Percentiles rank a stretch among this genome's conserved stretches.
Conservation (phyloP, 2,888 invertebrate genomes). For the Metellina segmentata region DNA sequence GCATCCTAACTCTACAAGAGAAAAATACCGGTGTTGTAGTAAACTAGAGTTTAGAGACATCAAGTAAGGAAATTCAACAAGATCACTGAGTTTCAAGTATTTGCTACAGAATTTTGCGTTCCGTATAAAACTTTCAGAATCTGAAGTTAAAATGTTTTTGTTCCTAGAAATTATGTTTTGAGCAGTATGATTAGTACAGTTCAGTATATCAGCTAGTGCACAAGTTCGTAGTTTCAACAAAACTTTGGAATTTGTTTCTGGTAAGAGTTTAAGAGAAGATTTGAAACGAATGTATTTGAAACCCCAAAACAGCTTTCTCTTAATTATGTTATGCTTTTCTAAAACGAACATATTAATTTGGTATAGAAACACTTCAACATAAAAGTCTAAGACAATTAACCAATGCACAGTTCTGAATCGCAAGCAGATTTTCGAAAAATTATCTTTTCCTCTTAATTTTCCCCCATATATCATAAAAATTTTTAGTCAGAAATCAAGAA, state of each 20-base stretch:
- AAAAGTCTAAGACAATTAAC: too few relatives aligned
- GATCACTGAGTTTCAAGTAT: slow-evolving; percentile 58
- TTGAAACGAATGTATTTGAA: slow-evolving; percentile 63
- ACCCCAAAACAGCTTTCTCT: slow-evolving; percentile 25
- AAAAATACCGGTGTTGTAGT: slow-evolving; percentile 61
- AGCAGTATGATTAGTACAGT: slow-evolving; percentile 51
- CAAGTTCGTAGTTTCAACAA: slow-evolving; percentile 3
- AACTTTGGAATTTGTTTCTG: slow-evolving; percentile 6
- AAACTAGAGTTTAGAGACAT: slow-evolving; percentile 38
- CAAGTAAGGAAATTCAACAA: slow-evolving; percentile 54
- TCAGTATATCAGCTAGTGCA: slow-evolving; percentile 34
- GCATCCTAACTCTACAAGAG: slow-evolving; percentile 56
- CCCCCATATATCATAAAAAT: too few relatives aligned
- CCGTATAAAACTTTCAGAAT: slow-evolving; percentile 14
- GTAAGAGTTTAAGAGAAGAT: neutral
- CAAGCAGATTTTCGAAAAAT: too few relatives aligned
- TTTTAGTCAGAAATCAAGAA: too few relatives aligned
- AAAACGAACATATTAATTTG: neutral
- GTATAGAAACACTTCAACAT: too few relatives aligned
- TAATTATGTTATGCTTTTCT: neutral
- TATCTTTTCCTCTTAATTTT: too few relatives aligned
- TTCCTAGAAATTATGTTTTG: slow-evolving; percentile 26
- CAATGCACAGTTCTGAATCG: too few relatives aligned
- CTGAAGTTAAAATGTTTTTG: slow-evolving; percentile 5
- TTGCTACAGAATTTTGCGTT: slow-evolving; percentile 43